Evolutionary conservation across 1,140 invertebrate genomes (phyloP), one percentile per base, ranked within the genome.

Genomic region (Wiebesia pumilae): DNA sequence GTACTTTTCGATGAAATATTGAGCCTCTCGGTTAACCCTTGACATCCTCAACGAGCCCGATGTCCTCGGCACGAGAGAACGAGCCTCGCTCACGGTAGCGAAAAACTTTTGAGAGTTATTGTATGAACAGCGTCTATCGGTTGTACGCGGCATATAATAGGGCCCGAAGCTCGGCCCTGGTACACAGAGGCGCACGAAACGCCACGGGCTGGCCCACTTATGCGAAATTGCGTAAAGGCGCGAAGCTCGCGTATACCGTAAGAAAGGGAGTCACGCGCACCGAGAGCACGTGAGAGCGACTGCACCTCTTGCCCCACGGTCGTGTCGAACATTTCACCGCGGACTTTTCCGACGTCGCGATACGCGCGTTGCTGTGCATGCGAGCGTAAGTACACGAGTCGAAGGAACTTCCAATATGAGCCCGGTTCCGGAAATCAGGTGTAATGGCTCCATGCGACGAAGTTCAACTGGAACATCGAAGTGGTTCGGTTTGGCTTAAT

Each of bases 211-310:
- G 81, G 43, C 71, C 81, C 85, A 86, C 71, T 86, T 86, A 83
- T 38, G 30, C 24, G 65, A 69, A 77, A 86, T 86, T 83, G 85
- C 85, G 85, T 83, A 87, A 87, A 86, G 71, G 35, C 10, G 30
- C 12, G n/a, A 73, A 16, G 24, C 35, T 24, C 51, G 35, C 33
- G 7, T 24, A 21, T 80, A 35, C 30, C 30, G n/a, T 58, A 54
- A 7, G n/a, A 14, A 78, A 27, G 3, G 6, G 4, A 84, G 73
- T 77, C 73, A 58, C 69, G 73, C 82, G 71, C 51, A 0, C 27
- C 35, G 24, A 3, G 14, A n/a, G 12, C 54, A 81, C 65, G 27
- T 69, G 65, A 27, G n/a, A n/a, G 19, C 6, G 24, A 24, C 35
- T 16, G n/a, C 27, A 54, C 65, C 38, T 69, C n/a, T 80, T 47